A percentile compares a stretch with the other conserved stretches of the same genome.
These are phyloP conservation scores for Cichlasoma orientale DNA, from an alignment of 2,797 vertebrate genomes.

Conservation along the genomic window DNA sequence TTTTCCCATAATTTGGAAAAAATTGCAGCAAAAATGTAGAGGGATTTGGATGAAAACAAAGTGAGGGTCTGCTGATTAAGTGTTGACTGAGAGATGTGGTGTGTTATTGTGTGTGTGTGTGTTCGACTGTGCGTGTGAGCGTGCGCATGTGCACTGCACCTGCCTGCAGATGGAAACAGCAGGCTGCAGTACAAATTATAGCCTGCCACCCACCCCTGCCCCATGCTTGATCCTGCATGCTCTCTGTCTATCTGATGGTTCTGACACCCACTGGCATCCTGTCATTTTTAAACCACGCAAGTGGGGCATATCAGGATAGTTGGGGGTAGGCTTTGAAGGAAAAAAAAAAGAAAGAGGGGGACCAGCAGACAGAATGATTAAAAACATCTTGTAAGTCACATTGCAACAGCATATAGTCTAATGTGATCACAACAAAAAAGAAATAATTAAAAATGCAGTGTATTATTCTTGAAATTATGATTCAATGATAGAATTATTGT, in stretches of 20 bases:
- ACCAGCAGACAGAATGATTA: background rate
- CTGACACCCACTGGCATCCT: constrained; percentile 39
- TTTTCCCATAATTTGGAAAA: constrained; percentile 3
- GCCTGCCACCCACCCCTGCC: constrained; percentile 53
- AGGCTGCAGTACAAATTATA: constrained; percentile 70
- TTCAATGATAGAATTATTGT: background rate
- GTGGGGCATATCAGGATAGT: background rate
- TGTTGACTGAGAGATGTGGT: background rate
- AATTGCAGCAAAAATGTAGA: constrained; percentile 24
- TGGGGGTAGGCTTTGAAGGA: background rate
- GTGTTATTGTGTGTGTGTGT: background rate
- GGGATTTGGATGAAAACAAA: constrained; percentile 39
- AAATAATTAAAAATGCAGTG: background rate
- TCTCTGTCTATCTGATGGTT: constrained; percentile 42
- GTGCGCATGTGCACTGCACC: constrained; percentile 34
- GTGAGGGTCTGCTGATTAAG: background rate
- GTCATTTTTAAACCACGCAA: constrained; percentile 49
- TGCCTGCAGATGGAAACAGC: constrained; percentile 63
- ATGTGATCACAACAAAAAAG: background rate
- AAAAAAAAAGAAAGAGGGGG: background rate
- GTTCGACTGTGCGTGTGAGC: background rate
- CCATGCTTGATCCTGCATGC: constrained; percentile 52
- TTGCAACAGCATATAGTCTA: background rate
- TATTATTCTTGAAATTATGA: constrained; percentile 1
- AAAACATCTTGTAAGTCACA: background rate